Conservation (phyloP, 2,113 vertebrate species). For the Phaetusa simplex region DNA sequence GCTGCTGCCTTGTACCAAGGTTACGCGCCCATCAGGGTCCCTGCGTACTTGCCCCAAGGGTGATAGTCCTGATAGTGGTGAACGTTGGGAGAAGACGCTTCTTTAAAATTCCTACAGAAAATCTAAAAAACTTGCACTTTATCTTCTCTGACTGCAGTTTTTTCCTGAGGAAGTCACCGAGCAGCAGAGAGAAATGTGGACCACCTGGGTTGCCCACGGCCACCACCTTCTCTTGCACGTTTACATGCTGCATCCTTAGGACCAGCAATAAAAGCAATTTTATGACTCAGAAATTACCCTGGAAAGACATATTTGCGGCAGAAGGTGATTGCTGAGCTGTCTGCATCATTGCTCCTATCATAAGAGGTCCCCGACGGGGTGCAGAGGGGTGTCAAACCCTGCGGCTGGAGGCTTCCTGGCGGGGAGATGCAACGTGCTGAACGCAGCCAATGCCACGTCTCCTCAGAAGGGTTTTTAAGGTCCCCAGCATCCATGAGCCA, state of each 20-base stretch:
- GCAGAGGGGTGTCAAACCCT: neutral
- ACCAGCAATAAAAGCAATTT: neutral
- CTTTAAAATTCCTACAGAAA: neutral
- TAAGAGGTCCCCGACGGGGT: neutral
- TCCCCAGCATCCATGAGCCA: neutral
- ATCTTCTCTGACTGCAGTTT: neutral
- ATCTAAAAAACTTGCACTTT: neutral
- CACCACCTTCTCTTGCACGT: neutral
- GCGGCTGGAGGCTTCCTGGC: neutral
- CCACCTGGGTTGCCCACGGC: accelerated
- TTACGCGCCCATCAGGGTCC: neutral
- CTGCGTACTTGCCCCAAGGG: neutral
- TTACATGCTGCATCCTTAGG: neutral
- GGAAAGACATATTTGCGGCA: neutral
- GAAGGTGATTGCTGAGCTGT: neutral
- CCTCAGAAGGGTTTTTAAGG: neutral
- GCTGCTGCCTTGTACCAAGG: neutral
- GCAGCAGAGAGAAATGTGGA: neutral
- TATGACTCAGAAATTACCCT: neutral
- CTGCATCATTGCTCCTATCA: neutral
- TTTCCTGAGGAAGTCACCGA: neutral
- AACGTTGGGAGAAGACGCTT: neutral
- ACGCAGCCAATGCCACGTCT: neutral
- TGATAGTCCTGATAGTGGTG: neutral
- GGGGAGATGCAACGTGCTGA: neutral